Evolutionary conservation across 2,888 invertebrate genomes (phyloP), one percentile per base, ranked within the genome.

Genomic region (Agrochola lota): DNA sequence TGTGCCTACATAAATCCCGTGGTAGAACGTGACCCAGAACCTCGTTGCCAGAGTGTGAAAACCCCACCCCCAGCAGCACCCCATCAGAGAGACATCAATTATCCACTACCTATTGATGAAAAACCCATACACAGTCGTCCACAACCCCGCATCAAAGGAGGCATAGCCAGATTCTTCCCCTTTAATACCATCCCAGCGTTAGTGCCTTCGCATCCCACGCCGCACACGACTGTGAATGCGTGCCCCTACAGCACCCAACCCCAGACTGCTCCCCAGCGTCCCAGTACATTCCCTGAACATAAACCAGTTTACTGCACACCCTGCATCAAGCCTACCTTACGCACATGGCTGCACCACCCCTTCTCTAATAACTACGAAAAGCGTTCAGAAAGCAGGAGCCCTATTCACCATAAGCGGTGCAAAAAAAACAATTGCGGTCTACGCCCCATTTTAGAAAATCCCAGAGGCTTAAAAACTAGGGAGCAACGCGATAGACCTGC

Each of bases 161-260:
- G 90, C 6, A 86, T 93, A 12, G 88, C 93, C 0, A 93, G 91
- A 55, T 92, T 91, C 63, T 91, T 93, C 30, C 91, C 93, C 0
- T 92, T 92, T 62, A 91, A 88, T 52, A 57, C 80, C 0, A 49
- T 85, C 15, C 76, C 83, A 12, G 12, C 83, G 4, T 67, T 88
- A 9, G 64, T 40, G n/a, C 71, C 67, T 11, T 5, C 68, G 0
- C 73, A 71, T 7, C 68, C 71, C 52, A 60, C 76, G 0, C 79
- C 88, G 9, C 64, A 85, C 12, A 74, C 81, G 11, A 57, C 87
- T 0, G 84, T 84, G 8, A 68, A 85, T 3, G 59, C 83, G 43
- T 88, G 88, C 69, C 89, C 90, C 6, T 89, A 84, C 66, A 89
- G 89, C 74, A 88, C 91, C 1, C 82, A 85, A 55, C 60, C 74